A percentile compares a stretch with the other conserved stretches of the same genome.
Evolutionary conservation across 2,113 vertebrate species (phyloP).

Genomic region (Cairina moschata): DNA sequence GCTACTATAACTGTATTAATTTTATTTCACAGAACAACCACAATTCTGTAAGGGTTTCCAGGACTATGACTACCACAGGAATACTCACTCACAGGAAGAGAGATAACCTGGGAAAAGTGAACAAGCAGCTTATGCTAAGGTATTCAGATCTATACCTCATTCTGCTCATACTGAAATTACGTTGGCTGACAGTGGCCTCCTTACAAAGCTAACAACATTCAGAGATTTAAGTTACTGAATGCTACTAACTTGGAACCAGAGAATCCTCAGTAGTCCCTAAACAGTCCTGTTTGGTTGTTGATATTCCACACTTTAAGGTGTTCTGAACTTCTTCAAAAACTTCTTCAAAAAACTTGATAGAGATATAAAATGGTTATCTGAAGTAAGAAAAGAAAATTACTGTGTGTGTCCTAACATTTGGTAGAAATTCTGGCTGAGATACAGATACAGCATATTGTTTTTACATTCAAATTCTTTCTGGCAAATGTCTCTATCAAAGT

Average conservation of each 20-base stretch:
- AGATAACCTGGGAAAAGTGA: background rate
- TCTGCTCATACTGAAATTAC: background rate
- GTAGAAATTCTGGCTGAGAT: background rate
- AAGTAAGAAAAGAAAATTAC: background rate
- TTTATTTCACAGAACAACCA: background rate
- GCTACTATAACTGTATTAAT: background rate
- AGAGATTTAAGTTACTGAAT: background rate
- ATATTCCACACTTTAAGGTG: background rate
- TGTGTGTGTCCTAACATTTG: background rate
- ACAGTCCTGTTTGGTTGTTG: background rate
- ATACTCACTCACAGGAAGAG: background rate
- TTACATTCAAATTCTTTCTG: background rate
- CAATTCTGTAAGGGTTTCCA: background rate
- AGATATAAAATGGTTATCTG: background rate
- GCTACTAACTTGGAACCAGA: background rate
- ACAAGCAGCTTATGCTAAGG: background rate
- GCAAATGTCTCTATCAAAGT: background rate
- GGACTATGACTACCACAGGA: background rate
- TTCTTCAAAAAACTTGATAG: background rate
- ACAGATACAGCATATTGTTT: background rate
- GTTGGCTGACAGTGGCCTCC: background rate
- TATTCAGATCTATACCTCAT: background rate
- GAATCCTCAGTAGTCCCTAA: background rate
- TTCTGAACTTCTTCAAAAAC: background rate
- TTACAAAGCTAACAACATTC: background rate